Conservation (phyloP, 1,140 invertebrate species). For the Nomia melanderi region DNA sequence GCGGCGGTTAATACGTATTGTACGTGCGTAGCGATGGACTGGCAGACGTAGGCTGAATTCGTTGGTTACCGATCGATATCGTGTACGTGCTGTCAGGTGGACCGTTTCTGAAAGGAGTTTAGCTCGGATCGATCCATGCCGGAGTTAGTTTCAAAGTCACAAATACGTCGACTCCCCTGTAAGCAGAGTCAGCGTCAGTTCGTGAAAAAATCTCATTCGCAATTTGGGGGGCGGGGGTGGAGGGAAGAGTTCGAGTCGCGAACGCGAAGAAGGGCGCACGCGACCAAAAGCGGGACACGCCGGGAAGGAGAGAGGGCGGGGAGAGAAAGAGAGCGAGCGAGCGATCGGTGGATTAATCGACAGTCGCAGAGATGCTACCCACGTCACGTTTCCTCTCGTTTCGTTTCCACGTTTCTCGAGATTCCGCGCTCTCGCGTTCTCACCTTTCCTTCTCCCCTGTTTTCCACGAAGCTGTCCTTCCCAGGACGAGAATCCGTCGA, state of each 20-base stretch:
- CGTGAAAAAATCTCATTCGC: conserved; percentile 7
- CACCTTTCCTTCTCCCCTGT: conserved; percentile 21
- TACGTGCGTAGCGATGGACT: conserved; percentile 67
- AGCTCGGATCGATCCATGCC: conserved; percentile 69
- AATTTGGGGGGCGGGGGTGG: not conserved
- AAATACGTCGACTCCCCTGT: conserved; percentile 80
- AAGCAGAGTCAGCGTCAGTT: conserved; percentile 78
- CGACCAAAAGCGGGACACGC: too few species aligned
- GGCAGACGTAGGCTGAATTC: conserved; percentile 70
- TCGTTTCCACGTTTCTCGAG: too few species aligned
- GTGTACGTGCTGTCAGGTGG: conserved; percentile 71
- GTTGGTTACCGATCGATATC: conserved; percentile 68
- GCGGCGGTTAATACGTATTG: conserved; percentile 52
- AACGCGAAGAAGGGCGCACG: not conserved
- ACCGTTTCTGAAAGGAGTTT: conserved; percentile 69
- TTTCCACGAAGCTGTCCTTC: too few species aligned
- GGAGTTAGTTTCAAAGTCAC: conserved; percentile 77
- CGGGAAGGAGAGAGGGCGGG: too few species aligned
- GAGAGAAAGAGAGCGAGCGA: not conserved
- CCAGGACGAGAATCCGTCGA: not conserved
- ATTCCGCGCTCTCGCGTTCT: conserved; percentile 17
- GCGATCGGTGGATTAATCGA: not conserved
- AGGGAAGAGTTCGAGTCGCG: too few species aligned
- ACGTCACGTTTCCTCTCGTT: not conserved
- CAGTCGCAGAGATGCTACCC: not conserved